Conservation (phyloP, 2,113 vertebrate species). For the Copsychus sechellarum region DNA sequence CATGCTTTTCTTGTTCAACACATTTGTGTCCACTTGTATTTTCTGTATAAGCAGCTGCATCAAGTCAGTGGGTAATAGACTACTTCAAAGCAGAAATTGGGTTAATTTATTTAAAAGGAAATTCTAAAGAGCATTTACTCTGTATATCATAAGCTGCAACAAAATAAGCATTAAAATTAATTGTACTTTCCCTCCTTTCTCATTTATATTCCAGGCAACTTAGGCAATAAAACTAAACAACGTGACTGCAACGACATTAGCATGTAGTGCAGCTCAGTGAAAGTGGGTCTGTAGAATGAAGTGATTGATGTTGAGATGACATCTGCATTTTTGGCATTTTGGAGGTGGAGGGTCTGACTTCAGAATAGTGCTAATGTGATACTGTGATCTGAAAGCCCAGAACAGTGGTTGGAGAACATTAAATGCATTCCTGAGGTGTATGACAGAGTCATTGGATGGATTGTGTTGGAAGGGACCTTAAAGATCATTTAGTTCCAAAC, state of each 20-base stretch:
- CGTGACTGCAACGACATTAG: background rate
- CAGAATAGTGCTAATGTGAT: fast-evolving
- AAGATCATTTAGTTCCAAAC: background rate
- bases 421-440: background rate
- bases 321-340: background rate
- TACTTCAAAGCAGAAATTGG: background rate
- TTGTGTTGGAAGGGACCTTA: background rate
- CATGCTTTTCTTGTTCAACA: background rate
- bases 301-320: background rate
- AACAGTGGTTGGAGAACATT: background rate
- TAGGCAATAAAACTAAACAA: background rate
- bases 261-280: background rate
- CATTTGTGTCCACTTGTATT: background rate
- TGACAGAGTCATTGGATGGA: background rate
- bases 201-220: background rate
- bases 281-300: background rate
- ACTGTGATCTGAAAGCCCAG: background rate
- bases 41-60: background rate
- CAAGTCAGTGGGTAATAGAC: background rate
- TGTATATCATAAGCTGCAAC: background rate
- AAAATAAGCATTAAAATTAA: background rate
- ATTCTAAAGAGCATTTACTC: background rate
- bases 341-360: background rate
- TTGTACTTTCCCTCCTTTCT: background rate
- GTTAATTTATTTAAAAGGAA: background rate